Evolutionary conservation across 1,140 invertebrate genomes (phyloP), one percentile per base, ranked within the genome.

Genomic region (Drosophila lacertosa): DNA sequence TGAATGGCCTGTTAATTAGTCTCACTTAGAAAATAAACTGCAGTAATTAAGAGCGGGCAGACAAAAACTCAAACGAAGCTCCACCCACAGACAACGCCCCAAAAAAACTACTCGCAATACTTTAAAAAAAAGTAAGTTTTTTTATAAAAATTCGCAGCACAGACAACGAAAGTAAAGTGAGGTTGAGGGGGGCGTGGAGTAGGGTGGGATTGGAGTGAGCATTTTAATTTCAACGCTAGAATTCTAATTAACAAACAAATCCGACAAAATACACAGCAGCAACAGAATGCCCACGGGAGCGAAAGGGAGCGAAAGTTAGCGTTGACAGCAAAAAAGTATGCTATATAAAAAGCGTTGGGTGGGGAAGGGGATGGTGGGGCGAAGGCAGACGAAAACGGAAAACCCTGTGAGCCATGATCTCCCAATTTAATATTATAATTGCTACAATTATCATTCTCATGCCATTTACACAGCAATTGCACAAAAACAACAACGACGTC

Each of bases 371-470:
- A 5, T 10, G 9, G 1, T 11, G 32, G 13, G 9, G 32, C 11
- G 37, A 6, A 16, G n/a, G 20, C 18, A 57, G 65, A 18, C 37
- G 35, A 32, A 42, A 50, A 51, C n/a, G 70, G 57, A 60, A 86
- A 86, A 89, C 78, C 74, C 83, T 78, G 83, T 89, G 82, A 89
- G 89, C 78, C 86, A 90, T 90, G 89, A 90, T 90, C 89, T 86
- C 84, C 84, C 89, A 90, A 90, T 90, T 90, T 90, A 89, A 90
- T 90, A 90, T 90, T 90, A 90, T 90, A 90, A 90, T 90, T 90
- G 89, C 89, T 80, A 84, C 89, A 90, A 90, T 90, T 90, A 90
- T 90, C 89, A 90, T 90, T 90, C 89, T 90, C 89, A 89, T 90
- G 89, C 89, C 89, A 89, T 88, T 89, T 88, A 89, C 82, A 88